phyloP scores from a whole-genome alignment of 2,888 invertebrate genomes.

The Diloba caeruleocephala region DNA sequence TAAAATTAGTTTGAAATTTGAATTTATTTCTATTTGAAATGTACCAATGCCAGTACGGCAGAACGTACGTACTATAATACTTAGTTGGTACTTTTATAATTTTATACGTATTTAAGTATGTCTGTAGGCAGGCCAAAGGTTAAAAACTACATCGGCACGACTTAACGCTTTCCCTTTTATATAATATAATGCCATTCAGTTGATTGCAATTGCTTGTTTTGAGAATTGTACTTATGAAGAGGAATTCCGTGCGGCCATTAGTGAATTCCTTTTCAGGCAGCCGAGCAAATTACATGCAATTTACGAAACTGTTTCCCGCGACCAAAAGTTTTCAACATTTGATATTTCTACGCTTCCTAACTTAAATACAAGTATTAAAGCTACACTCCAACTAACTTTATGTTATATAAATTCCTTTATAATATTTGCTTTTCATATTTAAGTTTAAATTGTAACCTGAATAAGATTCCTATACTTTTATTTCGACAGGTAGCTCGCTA shows the following conservation, averaged over 20 bases:
- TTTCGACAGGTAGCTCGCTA: background rate
- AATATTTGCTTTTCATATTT: constrained; percentile 16
- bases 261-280: constrained; percentile 71
- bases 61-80: too few species aligned
- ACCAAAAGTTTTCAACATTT: constrained; percentile 73
- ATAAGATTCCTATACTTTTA: constrained; percentile 5
- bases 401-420: constrained; percentile 35
- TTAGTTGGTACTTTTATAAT: too few species aligned
- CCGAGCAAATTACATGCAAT: constrained; percentile 77
- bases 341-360: constrained; percentile 66
- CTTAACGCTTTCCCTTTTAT: constrained; percentile 25
- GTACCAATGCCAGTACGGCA: too few species aligned
- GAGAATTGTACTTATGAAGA: constrained; percentile 63
- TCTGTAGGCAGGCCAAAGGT: too few species aligned
- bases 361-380: constrained; percentile 49
- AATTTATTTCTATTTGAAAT: too few species aligned
- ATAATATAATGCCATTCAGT: constrained; percentile 43
- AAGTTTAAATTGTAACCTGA: constrained; percentile 19
- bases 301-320: constrained; percentile 72
- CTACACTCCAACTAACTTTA: constrained; percentile 29
- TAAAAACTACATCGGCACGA: background rate
- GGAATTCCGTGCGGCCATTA: constrained; percentile 73
- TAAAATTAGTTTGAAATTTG: too few species aligned
- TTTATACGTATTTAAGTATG: too few species aligned
- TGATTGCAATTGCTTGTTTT: constrained; percentile 60